phyloP scores from a whole-genome alignment of 2,113 vertebrate species.

The Alethe castanea region DNA sequence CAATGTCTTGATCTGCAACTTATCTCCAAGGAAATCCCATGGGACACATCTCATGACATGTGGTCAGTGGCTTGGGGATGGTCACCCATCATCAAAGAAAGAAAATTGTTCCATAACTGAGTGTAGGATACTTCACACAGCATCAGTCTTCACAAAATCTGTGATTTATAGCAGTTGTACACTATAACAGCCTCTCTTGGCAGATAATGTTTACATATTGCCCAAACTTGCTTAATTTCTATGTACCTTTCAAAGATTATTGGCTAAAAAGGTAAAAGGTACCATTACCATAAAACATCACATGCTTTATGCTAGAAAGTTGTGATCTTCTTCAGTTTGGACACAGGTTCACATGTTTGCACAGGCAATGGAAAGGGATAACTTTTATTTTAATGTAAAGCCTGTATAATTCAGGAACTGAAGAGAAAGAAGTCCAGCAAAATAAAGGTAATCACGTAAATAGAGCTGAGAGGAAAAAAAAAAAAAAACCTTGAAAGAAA shows the following conservation, averaged over 20 bases:
- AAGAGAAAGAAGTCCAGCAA: neutral
- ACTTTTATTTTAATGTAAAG: neutral
- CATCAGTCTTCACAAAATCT: neutral
- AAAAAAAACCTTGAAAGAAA: neutral
- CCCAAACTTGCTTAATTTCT: neutral
- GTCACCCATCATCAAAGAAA: neutral
- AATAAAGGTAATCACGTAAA: neutral
- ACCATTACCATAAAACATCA: neutral
- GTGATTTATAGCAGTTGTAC: neutral
- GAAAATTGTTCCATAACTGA: neutral
- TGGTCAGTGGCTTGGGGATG: neutral
- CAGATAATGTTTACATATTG: neutral
- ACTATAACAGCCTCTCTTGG: neutral
- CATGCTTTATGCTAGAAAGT: neutral
- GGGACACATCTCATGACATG: neutral
- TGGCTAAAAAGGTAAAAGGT: neutral
- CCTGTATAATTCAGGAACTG: neutral
- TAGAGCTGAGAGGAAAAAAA: fast-evolving
- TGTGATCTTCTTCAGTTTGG: neutral
- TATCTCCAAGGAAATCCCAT: neutral
- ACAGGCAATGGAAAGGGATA: neutral
- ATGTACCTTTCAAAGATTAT: neutral
- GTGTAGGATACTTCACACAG: neutral
- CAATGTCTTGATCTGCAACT: neutral
- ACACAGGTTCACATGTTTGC: neutral